These are phyloP conservation scores for Bagarius yarrelli DNA, from an alignment of 2,113 vertebrate species.

Conservation along the genomic window DNA sequence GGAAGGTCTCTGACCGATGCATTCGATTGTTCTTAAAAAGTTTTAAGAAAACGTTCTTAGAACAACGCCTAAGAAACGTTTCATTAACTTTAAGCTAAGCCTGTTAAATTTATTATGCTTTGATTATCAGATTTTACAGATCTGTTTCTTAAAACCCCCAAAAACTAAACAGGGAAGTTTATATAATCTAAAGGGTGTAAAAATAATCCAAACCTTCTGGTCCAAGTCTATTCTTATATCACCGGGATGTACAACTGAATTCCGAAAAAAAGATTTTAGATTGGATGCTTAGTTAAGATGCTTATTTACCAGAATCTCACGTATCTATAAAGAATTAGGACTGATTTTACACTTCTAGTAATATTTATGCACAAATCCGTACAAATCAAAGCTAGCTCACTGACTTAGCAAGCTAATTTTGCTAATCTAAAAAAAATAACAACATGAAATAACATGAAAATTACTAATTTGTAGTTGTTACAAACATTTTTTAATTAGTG, in stretches of 20 bases:
- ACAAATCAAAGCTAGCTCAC: background rate
- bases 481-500: background rate
- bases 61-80: no score
- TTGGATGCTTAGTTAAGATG: background rate
- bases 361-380: background rate
- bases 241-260: background rate
- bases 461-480: background rate
- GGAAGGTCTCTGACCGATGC: no score
- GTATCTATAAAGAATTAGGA: background rate
- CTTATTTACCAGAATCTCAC: background rate
- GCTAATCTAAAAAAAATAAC: background rate
- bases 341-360: background rate
- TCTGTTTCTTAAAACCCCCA: background rate
- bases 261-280: background rate
- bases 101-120: constrained; percentile 73
- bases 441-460: no score
- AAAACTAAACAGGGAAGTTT: background rate
- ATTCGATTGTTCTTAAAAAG: no score
- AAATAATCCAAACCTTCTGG: background rate
- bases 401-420: background rate
- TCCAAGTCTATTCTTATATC: background rate
- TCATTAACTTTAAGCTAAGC: no score
- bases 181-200: background rate
- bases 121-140: constrained; percentile 38
- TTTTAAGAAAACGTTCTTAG: no score